Evolutionary conservation across 2,113 vertebrate species (phyloP), one percentile per base, ranked within the genome.

Genomic region (Chaetops frenatus): DNA sequence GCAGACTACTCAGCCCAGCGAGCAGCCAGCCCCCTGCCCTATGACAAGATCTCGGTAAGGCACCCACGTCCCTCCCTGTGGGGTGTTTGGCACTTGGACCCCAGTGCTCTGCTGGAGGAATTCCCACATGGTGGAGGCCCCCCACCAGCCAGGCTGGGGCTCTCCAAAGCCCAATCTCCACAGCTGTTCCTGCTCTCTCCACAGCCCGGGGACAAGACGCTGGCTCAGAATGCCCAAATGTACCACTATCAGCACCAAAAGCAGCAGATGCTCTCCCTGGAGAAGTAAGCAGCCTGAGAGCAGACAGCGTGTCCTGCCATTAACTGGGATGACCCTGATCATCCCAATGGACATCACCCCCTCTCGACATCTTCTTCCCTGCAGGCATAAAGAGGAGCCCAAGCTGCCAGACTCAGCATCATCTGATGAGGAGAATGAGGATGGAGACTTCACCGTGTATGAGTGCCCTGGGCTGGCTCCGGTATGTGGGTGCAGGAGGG

Each of bases 231-330:
- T 3, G 99, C 99, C 2, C 99, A 99, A 97, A 99, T 99, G 99
- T 99, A 98, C 94, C 99, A 99, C 96, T 99, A 99, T 96, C 99
- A 99, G 93, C 99, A 99, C 95, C 99, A 99, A 98, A 98, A 99
- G 86, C 99, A 99, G 97, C 99, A 99, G 98, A 99, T 99, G 98
- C 97, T 99, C 78, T 99, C 99, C 81, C 96, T 99, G 95, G 98
- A 99, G 77, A 99, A 98, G 99, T 99, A 95, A 94, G 98, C 96
- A 56, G 14, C 44, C 31, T 0, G 2, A 33, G 20, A 74, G 14
- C 48, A 62, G 38, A 33, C 33, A n/a, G 27, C 15, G 0, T 64
- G 33, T 50, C 53, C 62, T 72, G 80, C 45, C 24, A 2, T 57
- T 86, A 64, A 16, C 45, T 48, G 25, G 40, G 48, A 15, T 82